Base-by-base conservation (phyloP, 2,113 vertebrate species). In the Dicaeum eximium region DNA sequence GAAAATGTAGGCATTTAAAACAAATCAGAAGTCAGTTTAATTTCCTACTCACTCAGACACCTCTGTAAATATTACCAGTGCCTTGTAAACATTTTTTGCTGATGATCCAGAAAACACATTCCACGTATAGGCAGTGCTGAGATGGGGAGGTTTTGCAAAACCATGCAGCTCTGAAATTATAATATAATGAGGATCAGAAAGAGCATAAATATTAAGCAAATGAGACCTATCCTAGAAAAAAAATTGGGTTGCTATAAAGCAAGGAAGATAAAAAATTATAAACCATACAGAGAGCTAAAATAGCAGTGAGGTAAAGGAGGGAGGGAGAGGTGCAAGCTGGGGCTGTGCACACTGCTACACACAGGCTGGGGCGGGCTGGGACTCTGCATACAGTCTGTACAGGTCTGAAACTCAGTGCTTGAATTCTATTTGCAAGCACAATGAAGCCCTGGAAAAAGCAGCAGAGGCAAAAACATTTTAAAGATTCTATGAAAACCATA, bases 291-390 rank as follows among this genome's bases (percentile, higher is more conserved):
- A 28, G 37, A 69, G 24, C 23, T 85, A 54, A 67, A 78, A 75
- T 2, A 33, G 21, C 12, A 58, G 20, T 1, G 6, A 80, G 66
- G 8, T 56, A 20, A 58, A 67, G 17, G 15, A 80, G 72, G 33
- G 64, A 83, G 37, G 19, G 19, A 11, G 13, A 37, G 12, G 19
- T 30, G 50, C 0, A 5, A 84, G 56, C 38, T 40, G 30, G 30
- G 25, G 10, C 37, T 6, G 0, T 22, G 23, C 35, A 37, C 1
- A 1, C 10, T 24, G 24, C 10, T 3, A 28, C 6, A 2, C n/a
- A 14, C 2, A 66, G 66, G 27, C 17, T 61, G n/a, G 5, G n/a
- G 12, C 31, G 45, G 8, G 40, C 20, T 80, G 72, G 47, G 27
- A 4, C 31, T 37, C 44, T 25, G 44, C 23, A n/a, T 6, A 61